These are phyloP conservation scores for Ctenosaura bakeri DNA, from an alignment of 2,797 vertebrate genomes.

Conservation along the genomic window DNA sequence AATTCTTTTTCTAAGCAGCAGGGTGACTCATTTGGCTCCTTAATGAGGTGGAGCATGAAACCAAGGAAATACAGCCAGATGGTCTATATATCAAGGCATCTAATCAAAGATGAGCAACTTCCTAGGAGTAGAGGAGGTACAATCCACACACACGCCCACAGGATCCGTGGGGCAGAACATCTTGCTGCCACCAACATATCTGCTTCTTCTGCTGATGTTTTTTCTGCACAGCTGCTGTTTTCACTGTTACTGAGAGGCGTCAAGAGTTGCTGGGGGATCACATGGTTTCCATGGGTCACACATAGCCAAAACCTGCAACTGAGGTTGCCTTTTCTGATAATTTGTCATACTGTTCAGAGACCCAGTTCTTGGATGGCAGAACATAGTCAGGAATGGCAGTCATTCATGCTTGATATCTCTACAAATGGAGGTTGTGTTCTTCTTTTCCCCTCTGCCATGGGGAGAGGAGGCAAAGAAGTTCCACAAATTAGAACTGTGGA, in stretches of 20 bases:
- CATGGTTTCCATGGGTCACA: too few species aligned
- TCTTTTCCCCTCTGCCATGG: not conserved
- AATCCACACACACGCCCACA: too few species aligned
- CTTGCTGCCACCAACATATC: too few species aligned
- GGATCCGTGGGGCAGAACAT: too few species aligned
- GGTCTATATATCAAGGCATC: not conserved
- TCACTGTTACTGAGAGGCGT: too few species aligned
- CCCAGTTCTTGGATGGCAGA: not conserved
- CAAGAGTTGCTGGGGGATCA: too few species aligned
- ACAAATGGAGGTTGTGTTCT: not conserved
- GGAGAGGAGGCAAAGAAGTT: not conserved
- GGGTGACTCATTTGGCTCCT: not conserved
- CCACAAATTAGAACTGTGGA: not conserved
- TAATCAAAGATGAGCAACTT: not conserved
- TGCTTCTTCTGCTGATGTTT: too few species aligned
- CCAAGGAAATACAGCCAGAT: not conserved
- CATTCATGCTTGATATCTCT: not conserved
- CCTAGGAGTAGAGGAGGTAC: too few species aligned
- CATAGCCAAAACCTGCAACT: too few species aligned
- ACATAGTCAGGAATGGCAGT: not conserved
- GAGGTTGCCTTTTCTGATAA: not conserved
- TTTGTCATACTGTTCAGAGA: not conserved
- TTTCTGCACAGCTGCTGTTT: too few species aligned
- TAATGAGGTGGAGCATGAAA: not conserved
- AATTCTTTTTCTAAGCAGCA: not conserved